These are phyloP conservation scores for Machimus rusticus DNA, from an alignment of 2,888 invertebrate species.

Conservation along the genomic window DNA sequence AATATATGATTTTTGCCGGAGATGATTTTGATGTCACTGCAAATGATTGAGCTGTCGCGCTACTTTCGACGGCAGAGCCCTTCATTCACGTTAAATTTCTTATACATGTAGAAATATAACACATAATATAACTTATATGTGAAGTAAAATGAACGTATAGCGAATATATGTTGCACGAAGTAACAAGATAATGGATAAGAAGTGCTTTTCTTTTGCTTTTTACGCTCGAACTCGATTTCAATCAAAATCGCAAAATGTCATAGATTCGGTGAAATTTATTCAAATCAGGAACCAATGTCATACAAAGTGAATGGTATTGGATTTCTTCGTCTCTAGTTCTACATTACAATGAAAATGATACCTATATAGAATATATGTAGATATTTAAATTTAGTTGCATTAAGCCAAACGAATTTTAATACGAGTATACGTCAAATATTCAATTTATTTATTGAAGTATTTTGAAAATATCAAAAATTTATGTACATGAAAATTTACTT, in stretches of 20 bases:
- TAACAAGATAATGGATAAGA: slow-evolving; percentile 8
- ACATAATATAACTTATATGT: neutral
- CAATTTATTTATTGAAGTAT: neutral
- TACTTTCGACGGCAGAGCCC: neutral
- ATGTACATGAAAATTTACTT: no score
- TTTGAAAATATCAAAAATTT: no score
- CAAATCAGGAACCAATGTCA: neutral
- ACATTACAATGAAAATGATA: neutral
- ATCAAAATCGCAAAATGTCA: neutral
- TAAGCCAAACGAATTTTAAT: neutral
- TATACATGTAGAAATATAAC: neutral
- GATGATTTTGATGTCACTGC: slow-evolving; percentile 21
- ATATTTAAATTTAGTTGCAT: neutral
- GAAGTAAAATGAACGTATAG: neutral
- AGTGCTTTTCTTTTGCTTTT: neutral
- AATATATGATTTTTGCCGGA: slow-evolving; percentile 11
- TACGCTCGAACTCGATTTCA: neutral
- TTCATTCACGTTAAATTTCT: neutral
- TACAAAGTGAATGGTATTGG: neutral
- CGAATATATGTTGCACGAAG: neutral
- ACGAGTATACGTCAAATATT: neutral
- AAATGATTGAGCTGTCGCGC: slow-evolving; percentile 28
- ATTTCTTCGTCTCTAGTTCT: neutral
- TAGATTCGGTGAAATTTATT: neutral
- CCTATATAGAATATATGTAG: no score